A percentile compares a stretch with the other conserved stretches of the same genome.
phyloP scores from a whole-genome alignment of 2,888 invertebrate genomes.

The Stegophylla sp. region DNA sequence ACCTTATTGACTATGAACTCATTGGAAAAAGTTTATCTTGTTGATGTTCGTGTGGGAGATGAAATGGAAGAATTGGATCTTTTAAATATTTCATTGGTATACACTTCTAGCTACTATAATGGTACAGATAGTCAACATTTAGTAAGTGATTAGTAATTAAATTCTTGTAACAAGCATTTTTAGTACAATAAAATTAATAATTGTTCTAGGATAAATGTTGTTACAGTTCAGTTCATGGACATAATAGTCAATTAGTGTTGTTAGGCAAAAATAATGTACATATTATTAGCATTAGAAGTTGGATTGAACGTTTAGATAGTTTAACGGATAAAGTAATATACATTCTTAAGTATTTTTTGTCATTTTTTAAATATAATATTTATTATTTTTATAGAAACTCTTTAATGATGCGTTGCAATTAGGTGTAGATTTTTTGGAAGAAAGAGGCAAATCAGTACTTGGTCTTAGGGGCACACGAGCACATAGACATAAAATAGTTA shows the following conservation, averaged over 20 bases:
- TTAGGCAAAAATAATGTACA: slow-evolving; percentile 73
- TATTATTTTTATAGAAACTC: slow-evolving; percentile 65
- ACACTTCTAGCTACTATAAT: slow-evolving; percentile 86
- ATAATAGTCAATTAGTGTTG: slow-evolving; percentile 74
- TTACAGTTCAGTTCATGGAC: slow-evolving; percentile 75
- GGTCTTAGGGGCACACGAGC: slow-evolving; percentile 65
- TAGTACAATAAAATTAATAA: neutral
- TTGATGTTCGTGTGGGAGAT: slow-evolving; percentile 87
- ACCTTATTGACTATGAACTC: slow-evolving; percentile 86
- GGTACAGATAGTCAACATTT: slow-evolving; percentile 86
- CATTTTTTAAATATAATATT: slow-evolving; percentile 18
- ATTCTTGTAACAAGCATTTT: neutral
- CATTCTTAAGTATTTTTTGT: slow-evolving; percentile 47
- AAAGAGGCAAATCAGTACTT: slow-evolving; percentile 71
- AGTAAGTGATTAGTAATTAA: slow-evolving; percentile 64
- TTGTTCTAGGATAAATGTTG: slow-evolving; percentile 65
- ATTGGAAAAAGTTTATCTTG: slow-evolving; percentile 82
- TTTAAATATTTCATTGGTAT: slow-evolving; percentile 80
- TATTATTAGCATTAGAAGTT: slow-evolving; percentile 71
- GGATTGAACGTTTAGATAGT: slow-evolving; percentile 74
- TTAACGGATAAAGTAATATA: slow-evolving; percentile 66
- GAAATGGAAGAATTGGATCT: slow-evolving; percentile 85
- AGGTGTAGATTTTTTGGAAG: slow-evolving; percentile 71
- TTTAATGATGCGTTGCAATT: slow-evolving; percentile 70
- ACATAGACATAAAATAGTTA: slow-evolving; percentile 62